Percentiles rank a stretch among this genome's conserved stretches.
Evolutionary conservation across 2,888 invertebrate species (phyloP).

Genomic region (Zygothrica quintamaculata): DNA sequence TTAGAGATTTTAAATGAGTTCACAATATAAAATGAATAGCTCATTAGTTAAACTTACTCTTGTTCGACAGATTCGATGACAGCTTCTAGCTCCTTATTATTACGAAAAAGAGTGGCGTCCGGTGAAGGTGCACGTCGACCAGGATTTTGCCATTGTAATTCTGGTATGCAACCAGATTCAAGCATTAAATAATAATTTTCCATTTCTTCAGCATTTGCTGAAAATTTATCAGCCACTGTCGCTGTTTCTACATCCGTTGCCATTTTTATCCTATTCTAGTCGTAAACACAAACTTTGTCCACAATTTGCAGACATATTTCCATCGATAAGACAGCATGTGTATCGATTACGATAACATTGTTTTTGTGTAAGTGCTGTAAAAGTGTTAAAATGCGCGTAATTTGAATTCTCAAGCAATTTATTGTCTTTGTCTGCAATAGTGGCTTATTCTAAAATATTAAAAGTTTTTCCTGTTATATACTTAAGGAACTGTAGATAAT

Average conservation of each 20-base stretch:
- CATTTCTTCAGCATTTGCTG: conserved; percentile 87
- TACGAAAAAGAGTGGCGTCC: conserved; percentile 79
- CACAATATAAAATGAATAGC: too few species aligned
- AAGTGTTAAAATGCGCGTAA: neutral
- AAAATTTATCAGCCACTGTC: conserved; percentile 66
- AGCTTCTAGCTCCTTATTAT: conserved; percentile 84
- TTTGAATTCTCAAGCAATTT: neutral
- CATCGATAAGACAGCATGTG: too few species aligned
- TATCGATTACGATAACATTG: neutral
- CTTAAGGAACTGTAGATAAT: too few species aligned
- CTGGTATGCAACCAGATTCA: conserved; percentile 88
- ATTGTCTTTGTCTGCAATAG: too few species aligned
- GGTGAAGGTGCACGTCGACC: conserved; percentile 91
- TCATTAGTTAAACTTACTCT: too few species aligned
- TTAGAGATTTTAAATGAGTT: too few species aligned
- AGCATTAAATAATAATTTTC: conserved; percentile 89
- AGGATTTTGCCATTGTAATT: conserved; percentile 92
- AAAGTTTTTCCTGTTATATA: too few species aligned
- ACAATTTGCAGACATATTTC: neutral
- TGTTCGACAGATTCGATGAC: conserved; percentile 85
- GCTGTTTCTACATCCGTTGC: conserved; percentile 70
- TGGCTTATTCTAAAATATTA: too few species aligned
- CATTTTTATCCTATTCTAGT: conserved; percentile 40
- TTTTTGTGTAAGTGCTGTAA: conserved; percentile 1
- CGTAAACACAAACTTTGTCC: neutral